Evolutionary conservation across 2,888 invertebrate genomes (phyloP), one percentile per base, ranked within the genome.

Genomic region (Dorcus parallelipipedus): DNA sequence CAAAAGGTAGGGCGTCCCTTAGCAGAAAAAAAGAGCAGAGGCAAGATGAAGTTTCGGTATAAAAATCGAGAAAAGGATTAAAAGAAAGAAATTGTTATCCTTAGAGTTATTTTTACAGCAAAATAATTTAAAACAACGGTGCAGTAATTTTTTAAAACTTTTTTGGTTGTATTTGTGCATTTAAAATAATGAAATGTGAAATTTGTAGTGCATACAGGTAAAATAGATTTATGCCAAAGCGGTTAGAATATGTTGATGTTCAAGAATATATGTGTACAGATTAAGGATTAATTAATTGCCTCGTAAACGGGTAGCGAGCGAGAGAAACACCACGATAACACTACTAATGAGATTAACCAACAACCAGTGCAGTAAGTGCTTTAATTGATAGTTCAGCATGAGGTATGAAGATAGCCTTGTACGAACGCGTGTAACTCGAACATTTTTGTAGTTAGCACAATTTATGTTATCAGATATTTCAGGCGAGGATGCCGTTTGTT

Each of bases 231-330:
- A 33, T 33, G 26, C 26, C 26, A 33, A 33, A 33, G 26, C 26
- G 26, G 26, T 33, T 33, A 33, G 26, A 33, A 42, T 42, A 42
- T 23, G 45, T 23, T 23, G 45, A 45, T 45, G 45, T 45, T 45
- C 45, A 41, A 48, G 47, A 56, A 59, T 48, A 57, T 69, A 72
- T 71, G 70, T 67, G 69, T 69, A 70, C 71, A 75, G 76, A 78
- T 77, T 77, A 77, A 69, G 74, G 71, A 73, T 74, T 77, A 76
- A 78, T 78, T 78, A 78, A 78, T 77, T 78, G 73, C 70, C 65
- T 72, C 69, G 73, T 72, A 73, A 73, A 72, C 73, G 73, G 70
- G 73, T 67, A 71, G 72, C 69, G 70, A 74, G 73, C 73, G 73
- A 75, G 74, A 76, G 73, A 72, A 73, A 75, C 73, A 74, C 70